Evolutionary conservation across 2,797 vertebrate genomes (phyloP), one percentile per base, ranked within the genome.

Genomic region (Nannoperca obscura): DNA sequence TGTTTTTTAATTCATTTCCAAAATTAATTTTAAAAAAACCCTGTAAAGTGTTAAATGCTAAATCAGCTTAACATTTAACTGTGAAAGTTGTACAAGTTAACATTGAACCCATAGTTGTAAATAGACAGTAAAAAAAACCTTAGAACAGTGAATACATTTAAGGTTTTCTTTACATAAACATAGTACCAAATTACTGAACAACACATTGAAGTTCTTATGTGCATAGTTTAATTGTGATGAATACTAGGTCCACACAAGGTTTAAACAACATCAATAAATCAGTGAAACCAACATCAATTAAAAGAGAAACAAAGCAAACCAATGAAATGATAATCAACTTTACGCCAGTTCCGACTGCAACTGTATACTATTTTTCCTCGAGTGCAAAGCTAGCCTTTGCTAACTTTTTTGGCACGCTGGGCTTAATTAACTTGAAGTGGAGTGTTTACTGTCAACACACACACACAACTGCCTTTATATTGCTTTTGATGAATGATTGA

Each of bases 401-500:
- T 78, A 77, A 61, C 81, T 79, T 79, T 67, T 77, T 68, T 78
- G 76, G 68, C 87, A 84, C 83, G 40, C 53, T 81, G 80, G 90
- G 82, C 80, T 86, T 91, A 90, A 89, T 93, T 92, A 87, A 84
- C 85, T 83, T 32, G 24, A 65, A 80, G 65, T 47, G 36, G 42
- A 81, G 69, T 76, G 85, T 86, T 90, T 84, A 87, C 78, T 86
- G 74, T 76, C 74, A 89, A 69, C n/a, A n/a, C n/a, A n/a, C n/a
- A n/a, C n/a, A n/a, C n/a, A 91, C 84, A 90, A 82, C 85, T 78
- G 59, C 76, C 78, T 88, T 84, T 66, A 85, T 74, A 87, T 85
- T 71, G 74, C 81, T 70, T 92, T 89, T 86, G 85, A 91, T 91
- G 72, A 90, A 91, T 86, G 86, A 89, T 86, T 90, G 88, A 93